These are phyloP conservation scores for Echinarachnius parma DNA, from an alignment of 53 echinoderm and acorn worm species.

Conservation along the genomic window DNA sequence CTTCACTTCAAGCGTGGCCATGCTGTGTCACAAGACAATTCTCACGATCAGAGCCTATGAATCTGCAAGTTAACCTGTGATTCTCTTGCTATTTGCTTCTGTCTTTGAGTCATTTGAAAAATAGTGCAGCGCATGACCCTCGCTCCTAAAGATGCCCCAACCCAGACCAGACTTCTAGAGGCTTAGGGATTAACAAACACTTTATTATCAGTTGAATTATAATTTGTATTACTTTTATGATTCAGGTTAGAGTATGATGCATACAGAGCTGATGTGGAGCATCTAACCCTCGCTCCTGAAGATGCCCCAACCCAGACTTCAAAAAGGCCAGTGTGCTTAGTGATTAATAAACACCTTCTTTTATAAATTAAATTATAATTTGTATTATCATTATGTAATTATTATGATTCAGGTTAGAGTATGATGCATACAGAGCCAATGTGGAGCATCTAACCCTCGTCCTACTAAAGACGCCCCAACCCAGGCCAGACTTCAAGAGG, in stretches of 20 bases:
- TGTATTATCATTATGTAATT: background rate
- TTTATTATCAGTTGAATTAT: too few species aligned
- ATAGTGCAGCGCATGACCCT: conserved; percentile 83
- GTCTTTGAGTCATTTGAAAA: too few species aligned
- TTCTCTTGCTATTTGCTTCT: too few species aligned
- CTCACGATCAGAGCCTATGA: conserved; percentile 84
- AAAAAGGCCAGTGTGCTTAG: too few species aligned
- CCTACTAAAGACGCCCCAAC: conserved; percentile 90
- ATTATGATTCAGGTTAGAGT: conserved; percentile 68
- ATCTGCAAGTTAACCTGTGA: conserved; percentile 84
- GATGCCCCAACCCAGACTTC: too few species aligned
- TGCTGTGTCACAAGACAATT: conserved; percentile 98
- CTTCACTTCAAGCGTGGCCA: conserved; percentile 97
- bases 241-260: too few species aligned
- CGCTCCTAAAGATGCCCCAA: conserved; percentile 85
- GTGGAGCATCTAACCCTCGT: conserved; percentile 80
- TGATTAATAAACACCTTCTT: too few species aligned
- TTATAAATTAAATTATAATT: background rate
- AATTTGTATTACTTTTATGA: too few species aligned
- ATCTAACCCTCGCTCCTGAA: too few species aligned
- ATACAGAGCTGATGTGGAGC: too few species aligned
- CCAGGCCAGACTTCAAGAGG: conserved; percentile 82
- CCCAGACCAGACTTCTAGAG: conserved; percentile 84
- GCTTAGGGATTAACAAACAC: too few species aligned
- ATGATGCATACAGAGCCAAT: conserved; percentile 97